Conservation (phyloP, 2,888 invertebrate genomes). For the Leucania comma region DNA sequence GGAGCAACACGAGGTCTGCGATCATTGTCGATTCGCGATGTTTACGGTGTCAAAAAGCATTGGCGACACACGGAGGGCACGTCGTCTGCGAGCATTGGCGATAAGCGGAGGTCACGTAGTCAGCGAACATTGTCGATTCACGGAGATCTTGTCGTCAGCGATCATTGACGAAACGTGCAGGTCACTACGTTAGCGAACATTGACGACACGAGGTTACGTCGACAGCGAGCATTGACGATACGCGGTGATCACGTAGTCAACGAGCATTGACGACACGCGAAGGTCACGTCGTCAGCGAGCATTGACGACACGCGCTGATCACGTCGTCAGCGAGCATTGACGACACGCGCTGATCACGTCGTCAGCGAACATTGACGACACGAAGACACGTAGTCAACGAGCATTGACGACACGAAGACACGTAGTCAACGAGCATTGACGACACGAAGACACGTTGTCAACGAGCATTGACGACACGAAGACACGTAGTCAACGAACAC, state of each 20-base stretch:
- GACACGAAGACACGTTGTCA: conserved; percentile 28
- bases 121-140: conserved; percentile 8
- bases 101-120: neutral
- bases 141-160: neutral
- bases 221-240: conserved; percentile 44
- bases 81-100: conserved; percentile 24
- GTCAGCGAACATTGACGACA: conserved; percentile 47
- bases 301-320: conserved; percentile 1
- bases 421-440: conserved; percentile 23
- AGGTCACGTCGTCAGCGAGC: neutral
- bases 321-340: conserved; percentile 23
- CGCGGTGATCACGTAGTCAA: conserved; percentile 20
- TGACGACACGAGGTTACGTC: conserved; percentile 6
- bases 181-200: conserved; percentile 12
- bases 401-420: conserved; percentile 32
- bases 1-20: conserved; percentile 23
- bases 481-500: conserved; percentile 30
- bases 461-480: conserved; percentile 33
- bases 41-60: conserved; percentile 3
- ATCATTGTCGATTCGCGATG: conserved; percentile 21
- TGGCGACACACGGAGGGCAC: conserved; percentile 9
- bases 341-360: conserved; percentile 30
- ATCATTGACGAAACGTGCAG: conserved; percentile 14
- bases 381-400: conserved; percentile 35
- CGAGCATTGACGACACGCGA: conserved; percentile 36